Percentiles rank a stretch among this genome's conserved stretches.
These are phyloP conservation scores for Zosterops borbonicus DNA, from an alignment of 2,113 vertebrate genomes.

Conservation along the genomic window DNA sequence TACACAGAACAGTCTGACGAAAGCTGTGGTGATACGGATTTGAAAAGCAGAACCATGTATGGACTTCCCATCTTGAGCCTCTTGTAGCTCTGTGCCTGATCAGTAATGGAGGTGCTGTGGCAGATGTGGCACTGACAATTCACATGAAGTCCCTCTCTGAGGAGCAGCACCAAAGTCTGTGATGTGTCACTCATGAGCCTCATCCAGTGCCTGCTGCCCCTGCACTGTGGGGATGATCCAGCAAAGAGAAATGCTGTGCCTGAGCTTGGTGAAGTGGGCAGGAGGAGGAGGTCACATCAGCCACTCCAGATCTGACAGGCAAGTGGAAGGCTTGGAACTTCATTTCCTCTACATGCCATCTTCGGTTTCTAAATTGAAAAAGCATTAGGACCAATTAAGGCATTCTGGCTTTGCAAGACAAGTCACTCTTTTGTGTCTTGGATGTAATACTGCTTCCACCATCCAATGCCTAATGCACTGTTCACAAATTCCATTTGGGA, in stretches of 20 bases:
- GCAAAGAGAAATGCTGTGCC: not conserved
- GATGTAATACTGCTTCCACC: not conserved
- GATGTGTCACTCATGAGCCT: rapidly evolving
- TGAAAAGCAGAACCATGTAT: rapidly evolving
- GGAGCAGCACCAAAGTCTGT: not conserved
- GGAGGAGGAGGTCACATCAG: not conserved
- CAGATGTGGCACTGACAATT: not conserved
- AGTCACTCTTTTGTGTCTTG: not conserved
- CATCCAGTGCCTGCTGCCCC: not conserved
- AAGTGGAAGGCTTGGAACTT: not conserved
- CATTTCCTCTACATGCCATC: not conserved
- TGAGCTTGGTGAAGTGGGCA: not conserved
- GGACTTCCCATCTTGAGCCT: not conserved
- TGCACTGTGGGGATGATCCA: not conserved
- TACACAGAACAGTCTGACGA: not conserved
- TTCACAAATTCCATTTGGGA: not conserved
- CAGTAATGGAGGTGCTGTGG: not conserved
- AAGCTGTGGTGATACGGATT: not conserved
- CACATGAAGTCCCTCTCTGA: not conserved
- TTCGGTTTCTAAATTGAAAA: not conserved
- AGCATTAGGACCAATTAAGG: not conserved
- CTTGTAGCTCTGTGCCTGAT: not conserved
- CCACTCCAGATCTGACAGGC: not conserved
- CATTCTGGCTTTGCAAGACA: not conserved
- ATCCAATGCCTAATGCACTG: not conserved